phyloP scores from a whole-genome alignment of 2,888 invertebrate genomes.

The Cantharis rufa region DNA sequence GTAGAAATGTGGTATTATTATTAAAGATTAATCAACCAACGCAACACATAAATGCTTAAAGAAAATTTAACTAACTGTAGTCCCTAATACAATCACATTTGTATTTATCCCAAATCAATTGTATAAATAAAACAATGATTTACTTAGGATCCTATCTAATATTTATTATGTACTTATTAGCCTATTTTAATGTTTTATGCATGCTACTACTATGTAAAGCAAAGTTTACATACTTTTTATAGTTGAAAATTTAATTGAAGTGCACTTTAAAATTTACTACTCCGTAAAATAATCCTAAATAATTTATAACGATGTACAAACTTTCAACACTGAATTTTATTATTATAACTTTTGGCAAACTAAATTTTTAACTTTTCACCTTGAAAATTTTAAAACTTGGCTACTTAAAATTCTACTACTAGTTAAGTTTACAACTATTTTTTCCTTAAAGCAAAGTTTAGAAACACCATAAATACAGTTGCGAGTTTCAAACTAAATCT shows the following conservation, averaged over 20 bases:
- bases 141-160: background rate
- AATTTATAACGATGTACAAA: background rate
- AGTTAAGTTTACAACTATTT: too few relatives aligned
- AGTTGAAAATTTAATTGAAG: background rate
- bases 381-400: background rate
- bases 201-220: background rate
- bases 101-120: background rate
- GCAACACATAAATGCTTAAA: background rate
- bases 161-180: background rate
- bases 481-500: too few relatives aligned
- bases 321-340: background rate
- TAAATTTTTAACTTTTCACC: background rate
- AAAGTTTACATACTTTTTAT: background rate
- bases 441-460: background rate
- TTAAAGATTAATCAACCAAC: background rate
- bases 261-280: background rate
- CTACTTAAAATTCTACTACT: too few relatives aligned
- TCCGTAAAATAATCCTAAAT: background rate
- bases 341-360: background rate
- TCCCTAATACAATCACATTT: background rate
- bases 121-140: background rate
- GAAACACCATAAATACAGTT: too few relatives aligned
- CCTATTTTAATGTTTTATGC: background rate
- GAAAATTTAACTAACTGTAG: background rate
- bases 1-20: background rate